A percentile compares a stretch with the other conserved stretches of the same genome.
Evolutionary conservation across 2,888 invertebrate species (phyloP).

Genomic region (Eulithis prunata): DNA sequence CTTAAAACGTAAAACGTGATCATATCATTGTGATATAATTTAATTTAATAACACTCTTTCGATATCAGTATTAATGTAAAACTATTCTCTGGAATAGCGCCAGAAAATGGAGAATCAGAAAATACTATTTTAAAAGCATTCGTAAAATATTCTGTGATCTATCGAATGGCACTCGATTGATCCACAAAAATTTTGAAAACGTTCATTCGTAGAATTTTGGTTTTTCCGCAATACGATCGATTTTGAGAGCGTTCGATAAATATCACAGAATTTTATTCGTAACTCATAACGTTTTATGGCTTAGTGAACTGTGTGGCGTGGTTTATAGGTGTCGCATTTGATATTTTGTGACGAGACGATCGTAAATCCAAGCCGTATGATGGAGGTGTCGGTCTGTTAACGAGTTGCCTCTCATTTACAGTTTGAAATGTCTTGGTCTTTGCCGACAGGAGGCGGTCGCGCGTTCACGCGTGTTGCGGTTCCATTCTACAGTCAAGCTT

Average conservation of each 20-base stretch:
- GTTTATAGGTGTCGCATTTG: constrained; percentile 38
- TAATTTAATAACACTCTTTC: constrained; percentile 1
- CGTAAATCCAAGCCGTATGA: constrained; percentile 33
- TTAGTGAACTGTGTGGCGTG: constrained; percentile 38
- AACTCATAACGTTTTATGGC: constrained; percentile 41
- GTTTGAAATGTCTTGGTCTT: background rate
- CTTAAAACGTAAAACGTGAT: no score
- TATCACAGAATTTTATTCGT: constrained; percentile 38
- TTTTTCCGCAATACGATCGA: background rate
- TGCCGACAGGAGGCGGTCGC: no score
- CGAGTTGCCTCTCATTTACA: constrained; percentile 21
- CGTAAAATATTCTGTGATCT: constrained; percentile 6
- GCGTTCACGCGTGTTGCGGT: no score
- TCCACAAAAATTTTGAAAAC: constrained; percentile 4
- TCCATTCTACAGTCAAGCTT: no score
- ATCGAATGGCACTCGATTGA: constrained; percentile 1
- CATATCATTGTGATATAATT: no score
- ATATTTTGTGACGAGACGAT: constrained; percentile 40
- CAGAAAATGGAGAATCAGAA: constrained; percentile 21
- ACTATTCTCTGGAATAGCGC: constrained; percentile 22
- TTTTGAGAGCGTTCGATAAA: constrained; percentile 31
- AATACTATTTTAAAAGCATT: constrained; percentile 33
- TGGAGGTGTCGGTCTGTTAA: constrained; percentile 35
- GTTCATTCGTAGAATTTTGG: background rate
- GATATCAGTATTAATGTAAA: constrained; percentile 13